Percentiles rank a stretch among this genome's conserved stretches.
Conservation (phyloP, 2,797 vertebrate genomes). For the Melanotaenia maccullochi region DNA sequence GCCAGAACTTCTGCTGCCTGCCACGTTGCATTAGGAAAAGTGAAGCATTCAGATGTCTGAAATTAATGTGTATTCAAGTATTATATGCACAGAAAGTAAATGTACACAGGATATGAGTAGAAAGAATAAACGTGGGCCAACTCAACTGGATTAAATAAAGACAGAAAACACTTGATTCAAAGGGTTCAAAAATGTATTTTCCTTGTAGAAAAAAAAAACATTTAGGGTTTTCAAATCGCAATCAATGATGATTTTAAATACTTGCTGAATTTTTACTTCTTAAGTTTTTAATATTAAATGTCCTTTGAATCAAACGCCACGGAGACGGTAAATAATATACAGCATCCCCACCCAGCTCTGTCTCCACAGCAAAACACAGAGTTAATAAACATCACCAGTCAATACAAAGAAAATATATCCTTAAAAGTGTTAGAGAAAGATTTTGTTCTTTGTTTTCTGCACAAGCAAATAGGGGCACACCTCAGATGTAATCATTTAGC, state of each 20-base stretch:
- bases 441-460: slow-evolving; percentile 77
- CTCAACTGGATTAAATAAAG: slow-evolving; percentile 71
- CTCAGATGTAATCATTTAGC: slow-evolving; percentile 72
- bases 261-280: slow-evolving; percentile 51
- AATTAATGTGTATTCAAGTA: slow-evolving; percentile 78
- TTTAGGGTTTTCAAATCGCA: slow-evolving; percentile 65
- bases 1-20: slow-evolving; percentile 32
- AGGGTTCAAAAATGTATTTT: slow-evolving; percentile 83
- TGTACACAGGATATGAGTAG: slow-evolving; percentile 56
- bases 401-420: slow-evolving; percentile 64
- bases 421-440: slow-evolving; percentile 53
- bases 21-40: slow-evolving; percentile 57
- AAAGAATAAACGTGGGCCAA: slow-evolving; percentile 24
- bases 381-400: slow-evolving; percentile 73
- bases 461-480: slow-evolving; percentile 79
- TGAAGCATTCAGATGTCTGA: slow-evolving; percentile 62
- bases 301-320: slow-evolving; percentile 78
- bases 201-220: slow-evolving; percentile 58
- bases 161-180: slow-evolving; percentile 82
- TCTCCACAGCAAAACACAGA: slow-evolving; percentile 68
- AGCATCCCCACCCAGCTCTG: slow-evolving; percentile 60
- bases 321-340: slow-evolving; percentile 63
- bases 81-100: slow-evolving; percentile 51
- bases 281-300: slow-evolving; percentile 35
- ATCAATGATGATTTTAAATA: slow-evolving; percentile 72